Base-by-base conservation (phyloP, 2,888 invertebrate species). In the Pherbina coryleti region DNA sequence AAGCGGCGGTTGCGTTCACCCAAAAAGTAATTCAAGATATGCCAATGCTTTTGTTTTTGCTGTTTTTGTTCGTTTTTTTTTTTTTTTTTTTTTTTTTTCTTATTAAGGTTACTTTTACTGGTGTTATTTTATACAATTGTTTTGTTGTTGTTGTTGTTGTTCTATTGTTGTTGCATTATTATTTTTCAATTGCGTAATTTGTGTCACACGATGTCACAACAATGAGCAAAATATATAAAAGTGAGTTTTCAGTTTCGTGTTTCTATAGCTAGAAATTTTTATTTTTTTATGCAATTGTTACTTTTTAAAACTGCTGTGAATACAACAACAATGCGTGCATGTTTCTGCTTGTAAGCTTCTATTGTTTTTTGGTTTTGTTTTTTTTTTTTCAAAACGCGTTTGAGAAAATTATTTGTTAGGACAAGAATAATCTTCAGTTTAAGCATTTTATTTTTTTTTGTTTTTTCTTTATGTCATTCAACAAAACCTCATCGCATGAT, bases 171-270 rank as follows among this genome's bases (percentile, higher is more conserved):
- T 17, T 14, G 28, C 25, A 28, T 44, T 76, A 71, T 71, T 60
- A 76, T 60, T 60, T 76, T 64, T 53, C 74, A 66, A 64, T 75
- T 75, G 67, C 67, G 66, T 67, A 67, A 75, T 75, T 75, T 37
- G 66, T 75, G 67, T 67, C 67, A 55, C 64, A 64, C 74, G 66
- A 66, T 66, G 64, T 66, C 66, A 44, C 31, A 69, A 69, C n/a
- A 22, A 51, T 14, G 22, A 69, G 37, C 9, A 69, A 25, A 14
- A 69, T 28, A 37, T 31, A 66, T 19, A n/a, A 28, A 66, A 44
- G 44, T 44, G 44, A 44, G 44, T 44, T 44, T 44, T 44, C 7
- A 44, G 44, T 44, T 44, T 44, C 44, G 44, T 11, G 28, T 60
- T 25, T 28, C 60, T 60, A 28, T 25, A 57, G 57, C 22, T 9